Evolutionary conservation across 2,113 vertebrate genomes (phyloP), one percentile per base, ranked within the genome.

Genomic region (Ceyx margarethae): DNA sequence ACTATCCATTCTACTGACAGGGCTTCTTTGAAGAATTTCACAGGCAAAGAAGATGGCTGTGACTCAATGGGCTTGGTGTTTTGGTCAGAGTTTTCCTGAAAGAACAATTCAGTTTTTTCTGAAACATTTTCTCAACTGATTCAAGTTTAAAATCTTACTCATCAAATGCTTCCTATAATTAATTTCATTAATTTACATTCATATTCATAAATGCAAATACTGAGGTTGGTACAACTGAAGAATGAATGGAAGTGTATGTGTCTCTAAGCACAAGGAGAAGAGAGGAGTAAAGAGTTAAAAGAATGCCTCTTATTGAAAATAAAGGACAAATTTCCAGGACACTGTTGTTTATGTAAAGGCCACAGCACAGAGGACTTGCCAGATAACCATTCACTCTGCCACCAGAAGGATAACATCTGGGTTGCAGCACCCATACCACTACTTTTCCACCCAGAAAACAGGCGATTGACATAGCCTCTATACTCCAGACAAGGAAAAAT

Each of bases 151-250:
- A 87, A 54, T 77, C 37, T 87, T 91, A 92, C 74, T 93, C 92
- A 95, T 71, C 65, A 61, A 87, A 71, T 45, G 68, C 56, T 88
- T 95, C 76, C 90, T 91, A 71, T 74, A 94, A 83, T 94, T 95
- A 93, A 87, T 90, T 77, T 81, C 31, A 88, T 91, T 77, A 88
- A 81, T 91, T 88, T 87, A 43, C 25, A 40, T 66, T 69, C 74
- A n/a, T 53, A 83, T 91, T 88, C 1, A 0, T 81, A 83, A 91
- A 91, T 31, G 56, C 43, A 83, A 89, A 71, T 13, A 85, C 51
- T 81, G 87, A 74, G 17, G 62, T 31, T 66, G 54, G 67, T 77
- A 77, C 31, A 85, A 73, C 0, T 51, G 43, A 71, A 76, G 31
- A 85, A 25, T 2, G 25, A 82, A 87, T 64, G 42, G 54, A 82